Base-by-base conservation (phyloP, 2,888 invertebrate species). In the Cactoblastis cactorum region DNA sequence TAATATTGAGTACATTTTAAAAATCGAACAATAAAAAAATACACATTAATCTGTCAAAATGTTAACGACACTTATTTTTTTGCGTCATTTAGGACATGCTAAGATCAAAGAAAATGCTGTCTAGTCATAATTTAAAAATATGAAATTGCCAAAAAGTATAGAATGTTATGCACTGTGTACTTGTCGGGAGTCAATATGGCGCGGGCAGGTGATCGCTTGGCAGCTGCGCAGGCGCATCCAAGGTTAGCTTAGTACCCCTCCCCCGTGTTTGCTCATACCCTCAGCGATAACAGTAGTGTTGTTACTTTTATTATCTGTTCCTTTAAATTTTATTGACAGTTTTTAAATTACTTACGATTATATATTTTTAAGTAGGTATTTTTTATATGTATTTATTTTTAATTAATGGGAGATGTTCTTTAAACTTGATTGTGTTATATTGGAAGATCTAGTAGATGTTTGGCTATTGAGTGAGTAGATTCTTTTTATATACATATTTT, bases 181-280 rank as follows among this genome's bases (percentile, higher is more conserved):
- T 81, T 77, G 83, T 77, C 69, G 71, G 74, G 69, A 77, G 71
- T 71, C 77, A 80, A 77, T 74, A 79, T 79, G 83, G 79, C 69
- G 69, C 67, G 66, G 80, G 87, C 84, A 84, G 87, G 86, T 85
- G 85, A 83, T 73, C 78, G 69, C 52, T 52, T 65, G 52, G 83
- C 87, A 83, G 87, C 86, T 83, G 87, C 83, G 69, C n/a, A n/a
- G n/a, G n/a, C 57, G 74, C 67, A 68, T 69, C 77, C 83, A 88
- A 84, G 87, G 84, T 83, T 82, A 67, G 52, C 52, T 51, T 49
- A 49, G 73, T 67, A 70, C 77, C 74, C 71, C 78, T 71, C 77
- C 78, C 77, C 73, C 75, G 59, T 70, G 68, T 69, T 71, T 69
- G 66, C 70, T 63, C 63, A 63, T 60, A 58, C 61, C 74, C 67